These are phyloP conservation scores for Arion vulgaris DNA, from an alignment of 1,140 invertebrate species.

Conservation along the genomic window DNA sequence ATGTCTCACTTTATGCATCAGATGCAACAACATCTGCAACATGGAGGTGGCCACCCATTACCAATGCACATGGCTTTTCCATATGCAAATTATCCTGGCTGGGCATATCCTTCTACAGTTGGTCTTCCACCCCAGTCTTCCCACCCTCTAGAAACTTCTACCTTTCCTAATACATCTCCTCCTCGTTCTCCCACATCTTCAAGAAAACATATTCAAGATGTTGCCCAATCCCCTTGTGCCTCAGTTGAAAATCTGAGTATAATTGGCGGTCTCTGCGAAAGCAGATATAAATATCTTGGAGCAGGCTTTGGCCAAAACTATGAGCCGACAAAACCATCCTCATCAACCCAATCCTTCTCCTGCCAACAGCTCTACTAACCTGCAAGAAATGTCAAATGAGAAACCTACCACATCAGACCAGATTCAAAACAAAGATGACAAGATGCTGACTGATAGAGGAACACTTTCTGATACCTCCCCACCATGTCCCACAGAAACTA, in stretches of 20 bases:
- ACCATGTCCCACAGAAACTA: slow-evolving; percentile 5
- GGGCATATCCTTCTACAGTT: slow-evolving; percentile 19
- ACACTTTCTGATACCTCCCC: not conserved
- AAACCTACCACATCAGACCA: not conserved
- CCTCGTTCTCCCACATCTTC: slow-evolving; percentile 36
- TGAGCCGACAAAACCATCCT: slow-evolving; percentile 31
- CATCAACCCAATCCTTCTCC: slow-evolving; percentile 18
- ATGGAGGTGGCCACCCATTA: not conserved
- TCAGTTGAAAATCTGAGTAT: slow-evolving; percentile 32
- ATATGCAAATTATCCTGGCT: slow-evolving; percentile 6
- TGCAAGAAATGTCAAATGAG: not conserved
- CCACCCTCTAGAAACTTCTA: not conserved
- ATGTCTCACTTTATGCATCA: slow-evolving; percentile 38
- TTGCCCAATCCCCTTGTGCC: slow-evolving; percentile 19
- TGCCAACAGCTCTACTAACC: slow-evolving; percentile 8
- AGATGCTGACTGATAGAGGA: slow-evolving; percentile 14
- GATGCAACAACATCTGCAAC: slow-evolving; percentile 28
- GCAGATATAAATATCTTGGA: slow-evolving; percentile 31
- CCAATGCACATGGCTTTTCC: slow-evolving; percentile 22
- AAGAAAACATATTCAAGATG: slow-evolving; percentile 23
- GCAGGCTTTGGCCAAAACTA: slow-evolving; percentile 36
- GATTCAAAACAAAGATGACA: not conserved
- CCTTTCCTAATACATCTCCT: slow-evolving; percentile 1
- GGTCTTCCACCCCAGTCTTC: slow-evolving; percentile 35
- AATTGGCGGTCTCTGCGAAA: not conserved